A percentile compares a stretch with the other conserved stretches of the same genome.
phyloP scores from a whole-genome alignment of 2,888 invertebrate species.

The Girardia tigrina region DNA sequence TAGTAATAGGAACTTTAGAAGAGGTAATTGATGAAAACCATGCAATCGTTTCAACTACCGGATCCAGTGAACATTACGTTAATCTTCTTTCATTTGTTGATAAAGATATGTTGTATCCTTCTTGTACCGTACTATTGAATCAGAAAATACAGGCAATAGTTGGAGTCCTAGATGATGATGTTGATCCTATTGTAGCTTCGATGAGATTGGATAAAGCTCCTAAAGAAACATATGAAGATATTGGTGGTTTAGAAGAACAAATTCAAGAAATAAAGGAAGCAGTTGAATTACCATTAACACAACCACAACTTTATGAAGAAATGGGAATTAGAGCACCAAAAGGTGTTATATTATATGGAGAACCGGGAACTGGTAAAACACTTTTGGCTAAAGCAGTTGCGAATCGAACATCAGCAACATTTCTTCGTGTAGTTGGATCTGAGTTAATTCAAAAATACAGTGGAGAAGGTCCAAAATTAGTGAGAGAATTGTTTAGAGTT shows the following conservation, averaged over 20 bases:
- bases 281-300: constrained; percentile 34
- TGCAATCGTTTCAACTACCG: constrained; percentile 95
- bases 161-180: constrained; percentile 88
- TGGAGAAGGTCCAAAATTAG: constrained; percentile 33
- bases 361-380: constrained; percentile 37
- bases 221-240: constrained; percentile 98
- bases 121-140: constrained; percentile 88
- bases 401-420: constrained; percentile 35
- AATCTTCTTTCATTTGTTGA: constrained; percentile 96
- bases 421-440: constrained; percentile 31
- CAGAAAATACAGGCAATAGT: constrained; percentile 99
- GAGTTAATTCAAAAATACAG: constrained; percentile 31
- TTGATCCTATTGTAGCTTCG: constrained; percentile 98
- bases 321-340: constrained; percentile 35
- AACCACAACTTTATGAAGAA: constrained; percentile 32
- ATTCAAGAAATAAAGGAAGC: constrained; percentile 64
- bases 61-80: constrained; percentile 96
- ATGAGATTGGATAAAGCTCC: constrained; percentile 97
- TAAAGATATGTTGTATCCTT: constrained; percentile 93
- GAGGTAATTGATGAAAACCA: constrained; percentile 99
- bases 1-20: constrained; percentile 95
- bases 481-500: constrained; percentile 41
- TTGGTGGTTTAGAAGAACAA: constrained; percentile 81
- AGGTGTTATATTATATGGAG: constrained; percentile 35
- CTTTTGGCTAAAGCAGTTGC: constrained; percentile 35